phyloP scores from a whole-genome alignment of 1,140 invertebrate species.

The Antheraea pernyi region DNA sequence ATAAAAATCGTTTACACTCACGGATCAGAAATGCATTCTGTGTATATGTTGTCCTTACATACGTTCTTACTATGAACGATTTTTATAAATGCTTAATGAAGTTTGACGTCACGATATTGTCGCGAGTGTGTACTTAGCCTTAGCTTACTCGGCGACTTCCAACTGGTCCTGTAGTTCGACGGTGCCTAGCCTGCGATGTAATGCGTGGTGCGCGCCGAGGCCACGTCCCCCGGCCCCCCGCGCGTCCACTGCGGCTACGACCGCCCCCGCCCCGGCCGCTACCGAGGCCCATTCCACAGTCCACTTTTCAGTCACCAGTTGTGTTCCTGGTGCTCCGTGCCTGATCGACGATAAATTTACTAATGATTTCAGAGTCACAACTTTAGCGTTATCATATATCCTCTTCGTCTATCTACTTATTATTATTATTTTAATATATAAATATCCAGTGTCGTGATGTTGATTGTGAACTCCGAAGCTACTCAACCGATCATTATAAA shows the following conservation, averaged over 20 bases:
- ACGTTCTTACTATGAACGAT: no score
- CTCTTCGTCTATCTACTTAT: no score
- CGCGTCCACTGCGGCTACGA: conserved; percentile 93
- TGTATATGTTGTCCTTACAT: no score
- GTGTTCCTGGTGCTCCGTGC: conserved; percentile 94
- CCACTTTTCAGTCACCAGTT: conserved; percentile 93
- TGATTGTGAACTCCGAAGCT: no score
- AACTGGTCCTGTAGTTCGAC: conserved; percentile 94
- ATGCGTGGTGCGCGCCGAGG: conserved; percentile 89
- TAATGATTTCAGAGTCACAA: not conserved
- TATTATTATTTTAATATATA: no score
- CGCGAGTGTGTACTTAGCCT: not conserved
- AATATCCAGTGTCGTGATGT: no score
- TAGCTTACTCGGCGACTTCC: conserved; percentile 90
- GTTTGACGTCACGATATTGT: no score
- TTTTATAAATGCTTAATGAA: no score
- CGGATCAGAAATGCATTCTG: no score
- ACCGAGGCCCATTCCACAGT: conserved; percentile 93
- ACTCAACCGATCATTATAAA: no score
- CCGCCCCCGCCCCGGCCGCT: conserved; percentile 90
- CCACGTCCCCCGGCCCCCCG: conserved; percentile 92
- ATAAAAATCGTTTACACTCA: no score
- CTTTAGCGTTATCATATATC: no score
- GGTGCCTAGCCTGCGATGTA: conserved; percentile 91
- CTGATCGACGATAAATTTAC: conserved; percentile 66